A percentile compares a stretch with the other conserved stretches of the same genome.
Conservation (phyloP, 1,140 invertebrate genomes). For the Phymastichus coffea region DNA sequence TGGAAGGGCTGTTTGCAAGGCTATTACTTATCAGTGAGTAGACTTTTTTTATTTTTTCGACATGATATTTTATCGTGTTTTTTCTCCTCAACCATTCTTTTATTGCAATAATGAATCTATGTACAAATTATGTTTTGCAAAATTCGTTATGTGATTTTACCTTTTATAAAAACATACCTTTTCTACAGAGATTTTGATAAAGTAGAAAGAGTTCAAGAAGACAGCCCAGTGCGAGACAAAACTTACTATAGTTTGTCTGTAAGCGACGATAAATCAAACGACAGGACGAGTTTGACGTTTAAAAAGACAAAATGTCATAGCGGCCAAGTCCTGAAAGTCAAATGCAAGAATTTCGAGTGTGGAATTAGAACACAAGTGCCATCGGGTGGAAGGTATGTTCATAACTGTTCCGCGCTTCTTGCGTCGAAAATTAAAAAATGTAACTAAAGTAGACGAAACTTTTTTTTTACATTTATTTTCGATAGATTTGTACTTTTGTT, state of each 20-base stretch:
- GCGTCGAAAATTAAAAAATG: slow-evolving; percentile 15
- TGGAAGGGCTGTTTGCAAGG: slow-evolving; percentile 73
- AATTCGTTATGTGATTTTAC: too few species aligned
- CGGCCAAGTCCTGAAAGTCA: slow-evolving; percentile 66
- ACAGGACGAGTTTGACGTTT: slow-evolving; percentile 66
- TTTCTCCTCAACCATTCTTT: too few species aligned
- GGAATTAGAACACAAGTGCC: slow-evolving; percentile 68
- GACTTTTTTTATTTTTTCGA: too few species aligned
- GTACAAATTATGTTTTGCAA: too few species aligned
- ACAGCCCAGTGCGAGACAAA: slow-evolving; percentile 37
- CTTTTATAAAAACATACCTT: too few species aligned
- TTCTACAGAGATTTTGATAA: slow-evolving; percentile 60
- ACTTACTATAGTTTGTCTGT: slow-evolving; percentile 56
- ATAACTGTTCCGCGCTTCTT: too few species aligned
- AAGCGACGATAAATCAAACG: slow-evolving; percentile 44
- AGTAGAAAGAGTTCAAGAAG: slow-evolving; percentile 56
- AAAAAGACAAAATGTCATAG: slow-evolving; percentile 63
- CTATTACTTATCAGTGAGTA: slow-evolving; percentile 74
- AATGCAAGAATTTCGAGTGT: slow-evolving; percentile 72
- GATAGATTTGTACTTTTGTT: too few species aligned
- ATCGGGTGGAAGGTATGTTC: slow-evolving; percentile 66
- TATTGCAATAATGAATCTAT: too few species aligned
- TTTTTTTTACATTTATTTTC: too few species aligned
- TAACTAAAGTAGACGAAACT: too few species aligned
- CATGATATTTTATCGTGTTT: too few species aligned